Percentiles rank a stretch among this genome's conserved stretches.
phyloP scores from a whole-genome alignment of 2,113 vertebrate species.

The Pavo muticus region DNA sequence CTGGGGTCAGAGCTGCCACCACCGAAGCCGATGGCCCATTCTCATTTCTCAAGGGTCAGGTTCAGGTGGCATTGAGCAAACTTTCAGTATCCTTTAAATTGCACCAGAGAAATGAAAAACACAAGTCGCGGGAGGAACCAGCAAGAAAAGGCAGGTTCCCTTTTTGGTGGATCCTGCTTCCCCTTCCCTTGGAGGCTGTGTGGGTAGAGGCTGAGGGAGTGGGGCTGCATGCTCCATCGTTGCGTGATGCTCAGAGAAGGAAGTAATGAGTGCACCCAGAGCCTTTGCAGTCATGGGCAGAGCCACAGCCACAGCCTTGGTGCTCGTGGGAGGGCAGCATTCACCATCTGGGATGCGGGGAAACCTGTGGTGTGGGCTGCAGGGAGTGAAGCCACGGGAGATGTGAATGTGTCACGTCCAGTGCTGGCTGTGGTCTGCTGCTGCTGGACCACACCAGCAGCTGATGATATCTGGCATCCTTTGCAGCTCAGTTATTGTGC shows the following conservation, averaged over 20 bases:
- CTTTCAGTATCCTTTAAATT: background rate
- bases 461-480: background rate
- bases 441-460: fast-evolving
- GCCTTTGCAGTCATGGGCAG: background rate
- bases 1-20: background rate
- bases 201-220: fast-evolving
- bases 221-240: fast-evolving
- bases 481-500: fast-evolving
- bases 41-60: conserved; percentile 19
- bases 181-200: background rate
- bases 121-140: background rate
- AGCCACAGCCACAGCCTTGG: fast-evolving
- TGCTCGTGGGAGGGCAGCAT: background rate
- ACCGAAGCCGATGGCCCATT: background rate
- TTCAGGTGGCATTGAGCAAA: background rate
- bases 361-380: background rate
- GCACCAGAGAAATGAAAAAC: conserved; percentile 47
- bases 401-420: background rate
- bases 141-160: conserved; percentile 12
- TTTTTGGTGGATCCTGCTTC: conserved; percentile 29
- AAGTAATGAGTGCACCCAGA: background rate
- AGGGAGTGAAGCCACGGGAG: background rate
- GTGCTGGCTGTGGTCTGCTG: background rate
- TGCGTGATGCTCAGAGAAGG: fast-evolving
- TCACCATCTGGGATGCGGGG: fast-evolving